Evolutionary conservation across 1,140 invertebrate genomes (phyloP), one percentile per base, ranked within the genome.

Genomic region (Cotesia vestalis): DNA sequence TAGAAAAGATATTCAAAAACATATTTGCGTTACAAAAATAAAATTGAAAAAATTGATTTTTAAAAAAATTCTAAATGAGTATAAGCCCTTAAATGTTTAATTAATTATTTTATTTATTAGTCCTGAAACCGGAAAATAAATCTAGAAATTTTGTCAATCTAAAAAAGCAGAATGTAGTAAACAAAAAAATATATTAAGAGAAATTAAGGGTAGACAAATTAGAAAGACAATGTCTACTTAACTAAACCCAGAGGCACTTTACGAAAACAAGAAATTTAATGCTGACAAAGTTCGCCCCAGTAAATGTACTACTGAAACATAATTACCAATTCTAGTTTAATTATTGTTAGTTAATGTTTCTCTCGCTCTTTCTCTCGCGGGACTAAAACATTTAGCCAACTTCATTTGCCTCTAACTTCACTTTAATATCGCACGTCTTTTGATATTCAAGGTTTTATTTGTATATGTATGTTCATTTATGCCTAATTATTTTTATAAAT

Each of bases 341-440:
- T 27, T 62, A 27, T 62, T 62, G 60, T 62, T 38, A 62, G 27
- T 36, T 4, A 12, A 57, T 46, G 40, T 9, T 46, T 46, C 6
- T 46, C 40, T 46, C 40, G 40, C 11, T 20, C 17, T 59, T 27
- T 9, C 57, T 20, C 12, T 55, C 17, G 27, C 20, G 57, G 17
- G 17, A 20, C 8, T 59, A 59, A 59, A 59, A 59, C 9, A 20
- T 20, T 62, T 38, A 20, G 53, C 27, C 35, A 62, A 36, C 60
- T 62, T 62, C 60, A 62, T 36, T 62, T 38, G 14, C 3, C n/a
- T 63, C 35, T 63, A 36, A 34, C 60, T 62, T 62, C 12, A 59
- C 70, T 78, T 76, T 73, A 57, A 66, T 76, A 77, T 81, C 77
- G 59, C 12, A 17, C 76, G 74, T 83, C 38, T 38, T 63, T 82